These are phyloP conservation scores for Phyllotreta striolata DNA, from an alignment of 2,888 invertebrate genomes.

Conservation along the genomic window DNA sequence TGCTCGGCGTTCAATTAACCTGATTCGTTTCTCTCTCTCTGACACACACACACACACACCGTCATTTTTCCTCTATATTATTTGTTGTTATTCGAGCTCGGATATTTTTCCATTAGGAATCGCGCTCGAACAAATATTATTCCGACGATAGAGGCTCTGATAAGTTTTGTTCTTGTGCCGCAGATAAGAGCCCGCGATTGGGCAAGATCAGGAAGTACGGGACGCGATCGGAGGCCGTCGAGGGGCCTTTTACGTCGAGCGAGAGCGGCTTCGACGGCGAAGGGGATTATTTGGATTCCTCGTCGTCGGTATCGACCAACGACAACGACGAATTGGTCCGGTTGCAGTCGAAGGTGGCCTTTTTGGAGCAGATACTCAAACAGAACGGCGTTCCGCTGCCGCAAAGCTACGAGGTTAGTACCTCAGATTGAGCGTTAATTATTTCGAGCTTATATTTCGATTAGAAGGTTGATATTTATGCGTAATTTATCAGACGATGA, in stretches of 20 bases:
- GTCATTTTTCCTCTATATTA: too few relatives aligned
- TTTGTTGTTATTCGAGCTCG: too few relatives aligned
- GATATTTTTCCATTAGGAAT: too few relatives aligned
- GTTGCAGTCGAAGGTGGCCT: constrained; percentile 57
- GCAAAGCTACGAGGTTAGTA: constrained; percentile 48
- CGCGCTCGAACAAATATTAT: too few relatives aligned
- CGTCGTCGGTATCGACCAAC: constrained; percentile 48
- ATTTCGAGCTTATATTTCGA: not conserved
- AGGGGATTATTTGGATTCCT: constrained; percentile 56
- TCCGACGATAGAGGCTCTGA: too few relatives aligned
- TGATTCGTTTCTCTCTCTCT: too few relatives aligned
- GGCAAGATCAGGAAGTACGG: constrained; percentile 67
- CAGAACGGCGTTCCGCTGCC: constrained; percentile 53
- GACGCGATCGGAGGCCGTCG: constrained; percentile 55
- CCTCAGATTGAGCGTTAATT: constrained; percentile 12
- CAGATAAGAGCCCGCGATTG: constrained; percentile 66
- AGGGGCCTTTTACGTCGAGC: constrained; percentile 56
- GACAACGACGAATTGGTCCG: constrained; percentile 50
- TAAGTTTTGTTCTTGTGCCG: too few relatives aligned
- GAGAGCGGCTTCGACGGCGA: constrained; percentile 61
- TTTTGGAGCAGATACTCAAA: constrained; percentile 57
- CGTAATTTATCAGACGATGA: too few relatives aligned
- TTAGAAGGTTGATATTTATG: not conserved
- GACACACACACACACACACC: too few relatives aligned
- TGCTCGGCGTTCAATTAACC: too few relatives aligned